These are phyloP conservation scores for Jacana jacana DNA, from an alignment of 2,113 vertebrate species.

Conservation along the genomic window DNA sequence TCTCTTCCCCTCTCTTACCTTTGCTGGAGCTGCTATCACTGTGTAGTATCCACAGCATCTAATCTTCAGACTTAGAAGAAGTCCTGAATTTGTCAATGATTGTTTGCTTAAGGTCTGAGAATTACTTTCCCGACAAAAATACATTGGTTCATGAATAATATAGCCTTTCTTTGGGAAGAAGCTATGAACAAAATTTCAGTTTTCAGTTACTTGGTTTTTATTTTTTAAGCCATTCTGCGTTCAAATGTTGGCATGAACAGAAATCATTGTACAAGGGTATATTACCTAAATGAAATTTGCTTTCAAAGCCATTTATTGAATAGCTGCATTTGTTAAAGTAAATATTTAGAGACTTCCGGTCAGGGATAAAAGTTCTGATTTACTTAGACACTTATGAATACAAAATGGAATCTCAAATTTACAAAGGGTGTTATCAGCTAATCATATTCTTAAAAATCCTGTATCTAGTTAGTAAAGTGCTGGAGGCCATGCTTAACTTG, in stretches of 20 bases:
- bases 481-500: background rate
- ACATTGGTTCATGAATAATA: accelerated
- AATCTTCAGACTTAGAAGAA: background rate
- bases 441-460: background rate
- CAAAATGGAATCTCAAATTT: background rate
- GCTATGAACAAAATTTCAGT: background rate
- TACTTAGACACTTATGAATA: background rate
- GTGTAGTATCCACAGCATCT: background rate
- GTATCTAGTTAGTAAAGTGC: background rate
- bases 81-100: background rate
- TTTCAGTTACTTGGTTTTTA: background rate
- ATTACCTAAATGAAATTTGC: background rate
- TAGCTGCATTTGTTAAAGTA: background rate
- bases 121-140: background rate
- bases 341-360: background rate
- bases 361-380: background rate
- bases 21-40: background rate
- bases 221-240: background rate
- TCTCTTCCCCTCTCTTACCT: background rate
- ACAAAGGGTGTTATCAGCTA: background rate
- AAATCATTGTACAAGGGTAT: background rate
- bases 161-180: background rate
- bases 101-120: background rate
- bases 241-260: background rate
- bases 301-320: background rate